phyloP scores from a whole-genome alignment of 2,113 vertebrate species.

The Globicephala melas region DNA sequence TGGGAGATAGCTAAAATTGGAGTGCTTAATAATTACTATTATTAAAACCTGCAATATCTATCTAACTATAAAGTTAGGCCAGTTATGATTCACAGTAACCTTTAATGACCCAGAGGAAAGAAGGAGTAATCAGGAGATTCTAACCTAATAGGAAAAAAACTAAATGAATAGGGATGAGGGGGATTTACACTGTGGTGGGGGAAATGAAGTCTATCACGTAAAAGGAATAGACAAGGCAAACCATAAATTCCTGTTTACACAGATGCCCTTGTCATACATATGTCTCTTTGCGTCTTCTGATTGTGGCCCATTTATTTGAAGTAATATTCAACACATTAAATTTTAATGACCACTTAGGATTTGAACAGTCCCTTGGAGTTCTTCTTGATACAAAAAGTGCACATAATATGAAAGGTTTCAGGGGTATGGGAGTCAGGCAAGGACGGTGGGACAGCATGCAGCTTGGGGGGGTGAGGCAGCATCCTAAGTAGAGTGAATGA shows the following conservation, averaged over 20 bases:
- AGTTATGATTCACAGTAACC: background rate
- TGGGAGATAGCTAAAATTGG: background rate
- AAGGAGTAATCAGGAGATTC: constrained; percentile 35
- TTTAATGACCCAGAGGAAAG: constrained; percentile 34
- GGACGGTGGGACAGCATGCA: background rate
- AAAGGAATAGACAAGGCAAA: constrained; percentile 1
- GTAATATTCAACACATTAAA: background rate
- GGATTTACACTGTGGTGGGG: constrained; percentile 23
- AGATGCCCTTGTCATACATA: background rate
- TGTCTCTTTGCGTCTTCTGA: background rate
- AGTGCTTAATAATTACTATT: constrained; percentile 11
- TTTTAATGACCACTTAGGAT: background rate
- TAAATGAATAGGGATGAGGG: background rate
- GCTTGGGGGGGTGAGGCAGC: background rate
- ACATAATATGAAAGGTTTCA: background rate
- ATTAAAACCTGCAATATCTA: background rate
- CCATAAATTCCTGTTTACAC: background rate
- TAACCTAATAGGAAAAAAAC: constrained; percentile 11
- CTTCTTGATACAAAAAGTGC: background rate
- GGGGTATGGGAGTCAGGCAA: background rate
- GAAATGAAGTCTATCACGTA: background rate
- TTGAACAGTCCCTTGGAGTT: background rate
- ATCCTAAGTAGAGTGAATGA: background rate
- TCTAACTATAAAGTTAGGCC: background rate
- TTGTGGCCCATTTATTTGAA: background rate